Evolutionary conservation across 2,113 vertebrate genomes (phyloP).

Genomic region (Corynorhinus townsendii): DNA sequence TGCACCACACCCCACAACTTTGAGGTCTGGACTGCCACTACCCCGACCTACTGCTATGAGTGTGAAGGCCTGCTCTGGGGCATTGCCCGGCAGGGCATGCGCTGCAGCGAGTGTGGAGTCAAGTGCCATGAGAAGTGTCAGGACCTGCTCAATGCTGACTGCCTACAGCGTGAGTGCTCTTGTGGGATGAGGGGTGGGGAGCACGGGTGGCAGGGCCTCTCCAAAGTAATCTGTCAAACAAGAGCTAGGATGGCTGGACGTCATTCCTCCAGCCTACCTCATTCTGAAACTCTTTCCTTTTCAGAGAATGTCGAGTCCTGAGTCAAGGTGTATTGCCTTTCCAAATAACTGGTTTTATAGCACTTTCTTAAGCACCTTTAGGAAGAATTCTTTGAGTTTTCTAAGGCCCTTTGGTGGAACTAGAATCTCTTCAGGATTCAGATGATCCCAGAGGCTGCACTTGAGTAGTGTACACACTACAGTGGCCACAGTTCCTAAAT

Average conservation of each 20-base stretch:
- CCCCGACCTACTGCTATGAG: slow-evolving; percentile 98
- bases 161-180: slow-evolving; percentile 92
- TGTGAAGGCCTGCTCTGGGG: slow-evolving; percentile 98
- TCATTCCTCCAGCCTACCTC: neutral
- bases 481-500: neutral
- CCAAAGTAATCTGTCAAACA: neutral
- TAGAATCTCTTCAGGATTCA: slow-evolving; percentile 6
- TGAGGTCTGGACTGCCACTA: slow-evolving; percentile 96
- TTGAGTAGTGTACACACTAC: neutral
- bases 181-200: neutral
- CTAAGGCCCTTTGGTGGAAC: neutral
- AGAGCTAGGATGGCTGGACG: neutral
- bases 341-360: neutral
- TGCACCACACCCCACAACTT: slow-evolving; percentile 98
- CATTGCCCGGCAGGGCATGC: slow-evolving; percentile 97
- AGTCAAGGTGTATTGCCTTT: neutral
- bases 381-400: neutral
- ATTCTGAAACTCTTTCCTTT: neutral
- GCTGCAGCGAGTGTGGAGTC: slow-evolving; percentile 95
- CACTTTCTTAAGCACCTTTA: neutral
- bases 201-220: neutral
- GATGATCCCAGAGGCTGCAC: neutral
- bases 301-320: neutral
- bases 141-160: slow-evolving; percentile 97
- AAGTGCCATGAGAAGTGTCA: slow-evolving; percentile 99